Evolutionary conservation across 2,113 vertebrate genomes (phyloP).

Genomic region (Gasterosteus nipponicus): DNA sequence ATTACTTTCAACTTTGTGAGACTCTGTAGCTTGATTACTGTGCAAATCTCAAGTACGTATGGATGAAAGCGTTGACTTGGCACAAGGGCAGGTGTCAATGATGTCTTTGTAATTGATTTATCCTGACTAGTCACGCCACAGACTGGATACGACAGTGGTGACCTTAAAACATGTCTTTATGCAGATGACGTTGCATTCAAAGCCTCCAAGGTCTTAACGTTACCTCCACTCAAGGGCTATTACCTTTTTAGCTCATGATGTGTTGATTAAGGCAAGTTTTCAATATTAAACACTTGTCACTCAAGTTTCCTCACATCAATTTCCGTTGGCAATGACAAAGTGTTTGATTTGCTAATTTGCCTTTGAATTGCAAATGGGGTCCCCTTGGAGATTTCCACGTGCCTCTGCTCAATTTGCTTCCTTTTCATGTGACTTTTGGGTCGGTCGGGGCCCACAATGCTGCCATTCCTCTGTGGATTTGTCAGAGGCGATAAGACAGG

Average conservation of each 20-base stretch:
- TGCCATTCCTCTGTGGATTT: slow-evolving; percentile 48
- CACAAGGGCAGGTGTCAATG: slow-evolving; percentile 60
- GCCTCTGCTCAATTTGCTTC: slow-evolving; percentile 58
- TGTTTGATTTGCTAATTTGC: slow-evolving; percentile 74
- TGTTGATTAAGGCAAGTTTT: slow-evolving; percentile 63
- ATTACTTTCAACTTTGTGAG: slow-evolving; percentile 44
- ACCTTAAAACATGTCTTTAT: slow-evolving; percentile 62
- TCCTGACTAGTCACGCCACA: slow-evolving; percentile 60
- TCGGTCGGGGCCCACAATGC: slow-evolving; percentile 68
- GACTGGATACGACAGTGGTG: slow-evolving; percentile 61
- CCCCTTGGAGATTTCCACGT: slow-evolving; percentile 54
- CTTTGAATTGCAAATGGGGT: slow-evolving; percentile 69
- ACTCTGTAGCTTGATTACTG: slow-evolving; percentile 34
- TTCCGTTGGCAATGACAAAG: slow-evolving; percentile 64
- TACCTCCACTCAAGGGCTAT: slow-evolving; percentile 25
- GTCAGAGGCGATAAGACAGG: slow-evolving; percentile 53
- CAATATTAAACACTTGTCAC: slow-evolving; percentile 66
- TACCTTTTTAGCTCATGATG: slow-evolving; percentile 47
- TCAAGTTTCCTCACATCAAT: slow-evolving; percentile 51
- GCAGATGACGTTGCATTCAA: slow-evolving; percentile 31
- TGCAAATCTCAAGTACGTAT: slow-evolving; percentile 34
- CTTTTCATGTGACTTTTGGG: slow-evolving; percentile 66
- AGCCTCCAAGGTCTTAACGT: slow-evolving; percentile 46
- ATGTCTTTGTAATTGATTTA: slow-evolving; percentile 61
- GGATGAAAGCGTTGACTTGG: slow-evolving; percentile 51